These are phyloP conservation scores for Aspidiotus rigidus DNA, from an alignment of 2,888 invertebrate species.

Conservation along the genomic window DNA sequence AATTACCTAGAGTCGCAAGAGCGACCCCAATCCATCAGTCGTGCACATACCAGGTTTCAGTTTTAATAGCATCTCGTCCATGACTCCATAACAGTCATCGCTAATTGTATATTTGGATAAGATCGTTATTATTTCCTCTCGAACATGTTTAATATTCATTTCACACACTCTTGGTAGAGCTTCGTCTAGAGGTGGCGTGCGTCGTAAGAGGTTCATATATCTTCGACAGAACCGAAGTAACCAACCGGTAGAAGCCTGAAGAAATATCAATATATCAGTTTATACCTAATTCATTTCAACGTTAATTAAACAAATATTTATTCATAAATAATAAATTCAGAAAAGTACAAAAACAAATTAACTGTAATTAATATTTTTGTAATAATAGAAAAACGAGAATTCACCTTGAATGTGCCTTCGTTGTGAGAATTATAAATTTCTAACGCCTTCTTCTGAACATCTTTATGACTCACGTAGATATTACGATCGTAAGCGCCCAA, in stretches of 20 bases:
- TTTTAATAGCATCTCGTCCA: constrained; percentile 18
- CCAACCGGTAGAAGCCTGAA: constrained; percentile 22
- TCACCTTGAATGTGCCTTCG: constrained; percentile 15
- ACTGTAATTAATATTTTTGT: not conserved
- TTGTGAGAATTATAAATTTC: constrained; percentile 14
- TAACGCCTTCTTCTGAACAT: constrained; percentile 13
- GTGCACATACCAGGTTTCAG: not conserved
- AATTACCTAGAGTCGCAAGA: no score
- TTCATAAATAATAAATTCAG: not conserved
- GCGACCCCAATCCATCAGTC: no score
- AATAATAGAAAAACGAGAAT: no score
- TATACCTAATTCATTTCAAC: not conserved
- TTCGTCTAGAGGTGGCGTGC: not conserved
- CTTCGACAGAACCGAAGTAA: constrained; percentile 19
- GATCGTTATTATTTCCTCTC: not conserved
- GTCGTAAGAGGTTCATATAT: constrained; percentile 15
- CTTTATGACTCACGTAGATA: constrained; percentile 10
- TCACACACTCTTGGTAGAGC: constrained; percentile 5
- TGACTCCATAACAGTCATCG: constrained; percentile 1
- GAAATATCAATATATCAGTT: no score
- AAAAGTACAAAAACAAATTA: not conserved
- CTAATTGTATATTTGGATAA: not conserved
- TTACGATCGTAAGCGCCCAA: constrained; percentile 13
- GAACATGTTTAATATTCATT: constrained; percentile 7
- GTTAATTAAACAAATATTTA: not conserved